Base-by-base conservation (phyloP, 2,113 vertebrate genomes). In the Mesembrinibis cayennensis region DNA sequence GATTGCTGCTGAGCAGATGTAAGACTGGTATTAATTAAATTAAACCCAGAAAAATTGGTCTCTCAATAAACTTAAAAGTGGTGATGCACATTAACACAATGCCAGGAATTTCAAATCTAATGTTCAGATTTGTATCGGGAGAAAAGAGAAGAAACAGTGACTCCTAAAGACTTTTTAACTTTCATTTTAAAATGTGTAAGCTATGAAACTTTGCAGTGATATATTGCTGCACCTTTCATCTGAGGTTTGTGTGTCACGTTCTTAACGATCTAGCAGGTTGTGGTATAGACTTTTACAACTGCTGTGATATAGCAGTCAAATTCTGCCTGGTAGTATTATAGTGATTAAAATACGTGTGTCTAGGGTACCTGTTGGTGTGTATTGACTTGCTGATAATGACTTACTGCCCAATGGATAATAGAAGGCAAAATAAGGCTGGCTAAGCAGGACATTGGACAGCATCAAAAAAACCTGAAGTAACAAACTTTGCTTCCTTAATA, bases 1-100 rank as follows among this genome's bases (percentile, higher is more conserved):
- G 93, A 95, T 80, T 76, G 90, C 87, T 94, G 86, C 82, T 96
- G 82, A 98, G 82, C 97, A 97, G 95, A 97, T 96, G 95, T 95
- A 97, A 91, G 92, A 94, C 91, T 74, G 47, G 52, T 97, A 95
- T 96, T 97, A 97, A 98, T 98, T 97, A 97, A 97, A 97, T 96
- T 97, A 97, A 97, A 94, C 66, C 69, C 71, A 91, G 56, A 81
- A 94, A 97, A 98, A 96, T n/a, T 79, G 93, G 82, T 95, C 84
- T 92, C 89, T 90, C 66, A 94, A 89, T 92, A 82, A 93, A 90
- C 58, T 96, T 97, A 66, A 74, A 91, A 82, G 67, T 88, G 67
- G 47, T 87, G 52, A 92, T 84, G 87, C 56, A 47, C 82, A 86
- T 86, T 94, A 96, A 88, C 17, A 13, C 73, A 96, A 73, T 88